phyloP scores from a whole-genome alignment of 1,140 invertebrate genomes.

The Drosophila tristis region DNA sequence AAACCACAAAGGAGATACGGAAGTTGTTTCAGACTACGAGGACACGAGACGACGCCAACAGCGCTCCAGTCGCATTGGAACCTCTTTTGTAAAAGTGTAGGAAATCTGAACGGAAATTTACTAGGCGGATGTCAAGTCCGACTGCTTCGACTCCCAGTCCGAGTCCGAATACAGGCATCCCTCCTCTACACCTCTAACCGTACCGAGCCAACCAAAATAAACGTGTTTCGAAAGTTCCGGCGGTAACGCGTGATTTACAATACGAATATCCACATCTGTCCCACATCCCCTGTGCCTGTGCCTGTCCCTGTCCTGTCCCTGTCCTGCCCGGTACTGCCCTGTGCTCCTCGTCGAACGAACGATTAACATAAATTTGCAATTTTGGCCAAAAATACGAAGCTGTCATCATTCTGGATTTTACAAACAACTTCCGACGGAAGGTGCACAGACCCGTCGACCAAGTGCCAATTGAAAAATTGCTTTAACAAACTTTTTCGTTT shows the following conservation, averaged over 20 bases:
- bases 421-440: conserved; percentile 83
- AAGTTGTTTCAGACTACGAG: conserved; percentile 66
- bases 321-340: conserved; percentile 8
- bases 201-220: conserved; percentile 58
- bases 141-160: conserved; percentile 35
- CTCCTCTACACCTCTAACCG: background rate
- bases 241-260: conserved; percentile 48
- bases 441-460: conserved; percentile 39
- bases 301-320: too few relatives aligned
- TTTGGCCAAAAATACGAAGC: conserved; percentile 40
- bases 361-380: conserved; percentile 77
- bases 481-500: conserved; percentile 66
- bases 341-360: conserved; percentile 9
- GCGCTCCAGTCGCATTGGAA: conserved; percentile 50
- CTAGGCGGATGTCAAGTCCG: conserved; percentile 72
- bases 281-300: too few relatives aligned
- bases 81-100: conserved; percentile 51
- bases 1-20: conserved; percentile 84
- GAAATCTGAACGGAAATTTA: conserved; percentile 75
- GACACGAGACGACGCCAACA: conserved; percentile 49
- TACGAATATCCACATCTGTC: conserved; percentile 1
- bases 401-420: conserved; percentile 81
- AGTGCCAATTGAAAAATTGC: conserved; percentile 64
- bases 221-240: conserved; percentile 55
- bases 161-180: conserved; percentile 5